phyloP scores from a whole-genome alignment of 1,140 invertebrate species.

The Chelonus insularis region DNA sequence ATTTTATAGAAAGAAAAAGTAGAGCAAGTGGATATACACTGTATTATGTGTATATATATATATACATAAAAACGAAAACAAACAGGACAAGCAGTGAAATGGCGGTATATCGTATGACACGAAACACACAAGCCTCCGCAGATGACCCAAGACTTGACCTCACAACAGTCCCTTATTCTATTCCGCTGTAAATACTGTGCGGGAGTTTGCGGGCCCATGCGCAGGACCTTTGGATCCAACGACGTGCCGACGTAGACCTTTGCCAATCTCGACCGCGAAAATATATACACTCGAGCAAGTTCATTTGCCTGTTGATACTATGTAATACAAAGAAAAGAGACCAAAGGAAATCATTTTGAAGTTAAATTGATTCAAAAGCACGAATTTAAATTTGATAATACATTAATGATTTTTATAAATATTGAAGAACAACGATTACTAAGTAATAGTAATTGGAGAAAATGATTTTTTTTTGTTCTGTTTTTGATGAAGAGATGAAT shows the following conservation, averaged over 20 bases:
- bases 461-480: too few species aligned
- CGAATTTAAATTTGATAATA: too few species aligned
- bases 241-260: constrained; percentile 12
- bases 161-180: not conserved
- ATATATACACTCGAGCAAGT: constrained; percentile 2
- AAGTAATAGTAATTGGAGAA: too few species aligned
- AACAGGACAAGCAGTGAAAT: not conserved
- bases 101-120: constrained; percentile 20
- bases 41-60: too few species aligned
- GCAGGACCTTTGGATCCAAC: constrained; percentile 15
- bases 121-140: constrained; percentile 9
- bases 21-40: too few species aligned
- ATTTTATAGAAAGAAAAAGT: too few species aligned
- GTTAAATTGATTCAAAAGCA: too few species aligned
- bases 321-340: too few species aligned
- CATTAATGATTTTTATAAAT: too few species aligned
- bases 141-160: constrained; percentile 12
- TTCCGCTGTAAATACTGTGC: constrained; percentile 2
- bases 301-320: not conserved
- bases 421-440: too few species aligned
- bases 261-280: not conserved
- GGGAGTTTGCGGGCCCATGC: constrained; percentile 11
- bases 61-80: not conserved
- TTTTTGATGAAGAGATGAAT: constrained; percentile 35
- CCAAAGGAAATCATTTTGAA: too few species aligned